Evolutionary conservation across 1,140 invertebrate genomes (phyloP), one percentile per base, ranked within the genome.

Genomic region (Diploscapter pachys): DNA sequence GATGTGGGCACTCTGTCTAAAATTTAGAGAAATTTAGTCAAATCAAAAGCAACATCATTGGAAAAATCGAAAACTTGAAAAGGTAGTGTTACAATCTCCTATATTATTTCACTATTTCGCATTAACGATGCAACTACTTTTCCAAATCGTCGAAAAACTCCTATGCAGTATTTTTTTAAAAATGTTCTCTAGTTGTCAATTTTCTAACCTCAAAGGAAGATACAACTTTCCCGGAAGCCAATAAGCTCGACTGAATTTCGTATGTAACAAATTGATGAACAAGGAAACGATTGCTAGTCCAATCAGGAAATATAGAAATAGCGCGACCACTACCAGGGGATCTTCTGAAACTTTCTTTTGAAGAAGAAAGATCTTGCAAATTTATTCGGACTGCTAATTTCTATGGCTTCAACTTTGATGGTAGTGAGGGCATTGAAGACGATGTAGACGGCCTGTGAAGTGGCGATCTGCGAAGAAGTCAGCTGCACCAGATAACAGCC

Each of bases 171-270:
- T 31, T 31, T 31, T 31, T 31, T 31, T 31, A 31, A 31, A 31
- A 31, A 31, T 31, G 31, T 31, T 31, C 31, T 31, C 31, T 31
- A 31, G 31, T 31, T 31, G 31, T 31, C 31, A 31, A 31, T 31
- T 66, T 11, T 31, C 72, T 54, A 50, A 75, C 74, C 73, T 6
- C 31, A 74, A 62, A 8, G 74, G 54, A 13, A 68, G 9, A 51
- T 76, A 76, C 73, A 76, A 76, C 2, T 54, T 51, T n/a, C 74
- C 74, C 4, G 74, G 74, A 4, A 76, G 57, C 74, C 74, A 76
- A 68, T 76, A 76, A 4, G 73, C 74, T 51, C 74, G 55, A 50
- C 74, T 72, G 8, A 76, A 68, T 67, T 76, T 76, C 9, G 74
- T 77, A 57, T 76, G 73, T 13, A 76, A 49, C 5, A 76, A 61